phyloP scores from a whole-genome alignment of 2,113 vertebrate species.

The Callocephalon fimbriatum region DNA sequence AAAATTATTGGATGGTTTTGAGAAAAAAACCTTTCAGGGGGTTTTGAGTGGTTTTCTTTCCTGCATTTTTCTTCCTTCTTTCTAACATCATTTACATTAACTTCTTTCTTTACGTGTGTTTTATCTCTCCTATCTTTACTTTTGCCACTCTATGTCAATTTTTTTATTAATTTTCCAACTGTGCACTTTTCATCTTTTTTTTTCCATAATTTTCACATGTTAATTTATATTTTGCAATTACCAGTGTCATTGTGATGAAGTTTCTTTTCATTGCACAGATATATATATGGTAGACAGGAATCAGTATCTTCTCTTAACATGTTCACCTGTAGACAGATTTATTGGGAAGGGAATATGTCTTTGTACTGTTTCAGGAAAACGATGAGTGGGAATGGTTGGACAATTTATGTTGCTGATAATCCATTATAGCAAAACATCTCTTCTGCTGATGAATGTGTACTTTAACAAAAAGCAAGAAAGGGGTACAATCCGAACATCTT shows the following conservation, averaged over 20 bases:
- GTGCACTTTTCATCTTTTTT: background rate
- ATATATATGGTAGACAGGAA: background rate
- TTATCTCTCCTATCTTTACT: background rate
- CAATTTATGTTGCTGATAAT: background rate
- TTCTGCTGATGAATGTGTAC: background rate
- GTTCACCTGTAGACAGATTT: background rate
- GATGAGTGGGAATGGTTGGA: background rate
- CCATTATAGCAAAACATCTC: background rate
- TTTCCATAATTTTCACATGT: background rate
- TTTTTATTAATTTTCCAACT: background rate
- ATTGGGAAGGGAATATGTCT: background rate
- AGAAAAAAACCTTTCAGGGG: background rate
- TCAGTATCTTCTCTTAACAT: background rate
- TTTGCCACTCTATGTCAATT: accelerated
- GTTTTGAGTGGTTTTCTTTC: background rate
- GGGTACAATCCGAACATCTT: background rate
- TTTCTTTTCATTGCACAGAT: background rate
- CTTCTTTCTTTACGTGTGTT: background rate
- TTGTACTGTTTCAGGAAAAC: background rate
- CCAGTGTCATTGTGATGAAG: background rate
- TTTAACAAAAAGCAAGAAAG: background rate
- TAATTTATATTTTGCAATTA: background rate
- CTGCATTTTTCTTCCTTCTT: background rate
- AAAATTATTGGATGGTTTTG: background rate
- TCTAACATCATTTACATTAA: background rate